Conservation (phyloP, 1,140 invertebrate species). For the Solen grandis region DNA sequence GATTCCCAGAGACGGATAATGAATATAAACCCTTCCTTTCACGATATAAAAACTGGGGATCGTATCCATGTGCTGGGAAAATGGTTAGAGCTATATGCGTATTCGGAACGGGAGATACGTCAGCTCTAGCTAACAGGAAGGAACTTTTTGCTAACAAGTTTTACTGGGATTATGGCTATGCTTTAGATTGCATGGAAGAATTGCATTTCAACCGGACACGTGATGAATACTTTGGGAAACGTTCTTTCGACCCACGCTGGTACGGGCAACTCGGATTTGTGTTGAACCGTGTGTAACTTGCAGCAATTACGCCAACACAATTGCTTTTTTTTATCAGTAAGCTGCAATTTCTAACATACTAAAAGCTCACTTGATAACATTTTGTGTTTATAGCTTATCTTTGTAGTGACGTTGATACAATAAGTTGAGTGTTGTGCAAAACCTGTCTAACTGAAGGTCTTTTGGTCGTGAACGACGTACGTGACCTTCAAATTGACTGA, state of each 20-base stretch:
- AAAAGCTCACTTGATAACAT: too few relatives aligned
- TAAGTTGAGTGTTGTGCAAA: too few relatives aligned
- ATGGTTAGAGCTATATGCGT: constrained; percentile 50
- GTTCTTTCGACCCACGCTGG: constrained; percentile 21
- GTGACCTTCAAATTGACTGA: too few relatives aligned
- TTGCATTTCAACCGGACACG: constrained; percentile 63
- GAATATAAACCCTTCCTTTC: constrained; percentile 16
- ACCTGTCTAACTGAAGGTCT: too few relatives aligned
- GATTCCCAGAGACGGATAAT: neutral
- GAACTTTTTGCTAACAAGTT: constrained; percentile 76
- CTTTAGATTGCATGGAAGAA: constrained; percentile 76
- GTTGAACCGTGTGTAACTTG: neutral
- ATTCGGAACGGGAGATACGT: constrained; percentile 49
- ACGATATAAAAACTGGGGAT: constrained; percentile 25
- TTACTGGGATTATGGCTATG: constrained; percentile 69
- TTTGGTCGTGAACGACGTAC: too few relatives aligned
- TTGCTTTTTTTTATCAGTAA: too few relatives aligned
- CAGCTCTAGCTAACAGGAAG: constrained; percentile 2
- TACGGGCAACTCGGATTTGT: constrained; percentile 41
- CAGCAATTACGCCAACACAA: too few relatives aligned
- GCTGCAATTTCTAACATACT: too few relatives aligned
- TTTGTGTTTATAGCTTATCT: too few relatives aligned
- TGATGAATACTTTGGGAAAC: constrained; percentile 37
- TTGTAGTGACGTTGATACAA: too few relatives aligned
- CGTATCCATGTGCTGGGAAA: constrained; percentile 33